These are phyloP conservation scores for Berghia stephanieae DNA, from an alignment of 1,140 invertebrate species.

Conservation along the genomic window DNA sequence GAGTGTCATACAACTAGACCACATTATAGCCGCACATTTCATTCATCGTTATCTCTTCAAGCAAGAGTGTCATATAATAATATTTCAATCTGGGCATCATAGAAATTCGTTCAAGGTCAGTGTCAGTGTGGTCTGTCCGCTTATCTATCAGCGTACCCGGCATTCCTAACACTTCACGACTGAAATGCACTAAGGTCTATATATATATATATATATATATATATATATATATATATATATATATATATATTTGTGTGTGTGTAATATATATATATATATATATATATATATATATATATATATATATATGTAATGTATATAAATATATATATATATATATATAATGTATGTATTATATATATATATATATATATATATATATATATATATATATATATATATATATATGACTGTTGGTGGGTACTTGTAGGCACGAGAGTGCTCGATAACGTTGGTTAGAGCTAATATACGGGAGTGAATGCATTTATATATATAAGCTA, in stretches of 20 bases:
- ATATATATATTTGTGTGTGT: neutral
- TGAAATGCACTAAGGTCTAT: too few relatives aligned
- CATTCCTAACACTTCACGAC: neutral
- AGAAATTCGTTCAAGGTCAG: neutral
- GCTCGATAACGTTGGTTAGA: too few relatives aligned
- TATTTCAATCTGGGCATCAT: neutral
- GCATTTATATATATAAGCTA: neutral
- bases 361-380: too few relatives aligned
- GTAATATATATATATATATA: neutral
- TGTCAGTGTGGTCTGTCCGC: neutral
- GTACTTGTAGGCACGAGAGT: too few relatives aligned
- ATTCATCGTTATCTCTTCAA: too few relatives aligned
- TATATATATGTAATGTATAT: too few relatives aligned
- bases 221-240: neutral
- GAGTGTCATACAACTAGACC: too few relatives aligned
- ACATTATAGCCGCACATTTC: too few relatives aligned
- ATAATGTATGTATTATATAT: too few relatives aligned
- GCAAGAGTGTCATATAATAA: neutral
- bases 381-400: neutral
- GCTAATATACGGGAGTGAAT: neutral
- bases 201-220: neutral
- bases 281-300: neutral
- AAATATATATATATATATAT: too few relatives aligned
- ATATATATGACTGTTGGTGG: too few relatives aligned
- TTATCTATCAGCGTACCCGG: neutral